phyloP scores from a whole-genome alignment of 2,113 vertebrate genomes.

The Mugil cephalus region DNA sequence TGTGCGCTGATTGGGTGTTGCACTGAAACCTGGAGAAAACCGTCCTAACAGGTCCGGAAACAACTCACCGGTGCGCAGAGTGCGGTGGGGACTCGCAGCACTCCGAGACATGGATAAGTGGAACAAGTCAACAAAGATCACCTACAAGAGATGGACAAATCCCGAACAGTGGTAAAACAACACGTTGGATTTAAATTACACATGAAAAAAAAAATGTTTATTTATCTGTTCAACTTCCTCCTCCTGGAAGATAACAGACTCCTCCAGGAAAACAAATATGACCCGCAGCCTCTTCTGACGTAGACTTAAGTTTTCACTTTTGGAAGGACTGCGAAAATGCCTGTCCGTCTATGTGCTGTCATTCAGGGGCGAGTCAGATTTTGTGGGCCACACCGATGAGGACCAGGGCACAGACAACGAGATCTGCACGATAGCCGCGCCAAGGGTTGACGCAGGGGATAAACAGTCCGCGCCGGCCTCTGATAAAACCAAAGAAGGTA shows the following conservation, averaged over 20 bases:
- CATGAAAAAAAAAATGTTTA: too few species aligned
- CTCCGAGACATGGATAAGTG: constrained; percentile 43
- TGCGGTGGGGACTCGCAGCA: neutral
- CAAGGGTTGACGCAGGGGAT: neutral
- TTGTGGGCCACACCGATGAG: constrained; percentile 34
- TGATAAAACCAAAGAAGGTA: constrained; percentile 40
- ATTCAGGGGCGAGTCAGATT: constrained; percentile 20
- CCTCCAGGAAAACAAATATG: too few species aligned
- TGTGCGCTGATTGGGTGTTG: constrained; percentile 32
- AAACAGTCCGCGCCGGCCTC: neutral
- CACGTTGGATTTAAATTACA: too few species aligned
- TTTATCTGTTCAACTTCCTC: too few species aligned
- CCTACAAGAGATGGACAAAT: constrained; percentile 62
- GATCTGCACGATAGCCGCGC: constrained; percentile 41
- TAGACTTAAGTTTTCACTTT: too few species aligned
- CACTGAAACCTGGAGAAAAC: constrained; percentile 15
- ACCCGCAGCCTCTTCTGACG: too few species aligned
- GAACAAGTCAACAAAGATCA: neutral
- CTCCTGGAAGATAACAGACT: too few species aligned
- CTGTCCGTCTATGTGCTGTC: constrained; percentile 9
- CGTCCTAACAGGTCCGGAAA: constrained; percentile 36
- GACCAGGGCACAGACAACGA: constrained; percentile 50
- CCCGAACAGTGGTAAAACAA: constrained; percentile 54
- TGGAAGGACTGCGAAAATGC: too few species aligned
- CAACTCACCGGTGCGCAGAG: neutral